phyloP scores from a whole-genome alignment of 2,888 invertebrate genomes.

The Liodrosophila aerea region DNA sequence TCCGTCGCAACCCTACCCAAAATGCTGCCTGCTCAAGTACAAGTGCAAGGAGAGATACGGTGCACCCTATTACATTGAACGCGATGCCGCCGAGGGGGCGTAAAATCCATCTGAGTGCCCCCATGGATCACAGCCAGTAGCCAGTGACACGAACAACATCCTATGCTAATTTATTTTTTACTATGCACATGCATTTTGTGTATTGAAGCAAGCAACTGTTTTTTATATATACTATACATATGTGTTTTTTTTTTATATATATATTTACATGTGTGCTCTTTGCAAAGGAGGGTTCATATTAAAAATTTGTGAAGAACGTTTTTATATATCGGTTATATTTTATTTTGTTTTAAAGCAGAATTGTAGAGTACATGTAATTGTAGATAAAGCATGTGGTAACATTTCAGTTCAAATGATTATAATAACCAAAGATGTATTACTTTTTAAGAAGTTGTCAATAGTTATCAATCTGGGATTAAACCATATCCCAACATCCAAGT shows the following conservation, averaged over 20 bases:
- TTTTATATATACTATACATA: conserved; percentile 22
- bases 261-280: neutral
- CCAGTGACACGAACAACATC: conserved; percentile 7
- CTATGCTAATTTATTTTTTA: conserved; percentile 56
- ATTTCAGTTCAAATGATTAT: no score
- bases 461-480: no score
- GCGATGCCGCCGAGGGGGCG: conserved; percentile 49
- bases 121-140: neutral
- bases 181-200: conserved; percentile 31
- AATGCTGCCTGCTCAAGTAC: conserved; percentile 78
- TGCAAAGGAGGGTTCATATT: no score
- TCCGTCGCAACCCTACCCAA: conserved; percentile 75
- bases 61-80: conserved; percentile 74
- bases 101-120: conserved; percentile 3
- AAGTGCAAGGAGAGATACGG: conserved; percentile 77
- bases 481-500: no score
- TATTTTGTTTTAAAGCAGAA: no score
- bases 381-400: no score
- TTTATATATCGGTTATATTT: no score
- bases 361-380: no score
- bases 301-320: no score
- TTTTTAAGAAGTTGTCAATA: no score
- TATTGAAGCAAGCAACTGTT: conserved; percentile 40
- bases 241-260: conserved; percentile 4
- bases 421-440: no score